Base-by-base conservation (phyloP, 2,113 vertebrate species). In the Paratilapia polleni region DNA sequence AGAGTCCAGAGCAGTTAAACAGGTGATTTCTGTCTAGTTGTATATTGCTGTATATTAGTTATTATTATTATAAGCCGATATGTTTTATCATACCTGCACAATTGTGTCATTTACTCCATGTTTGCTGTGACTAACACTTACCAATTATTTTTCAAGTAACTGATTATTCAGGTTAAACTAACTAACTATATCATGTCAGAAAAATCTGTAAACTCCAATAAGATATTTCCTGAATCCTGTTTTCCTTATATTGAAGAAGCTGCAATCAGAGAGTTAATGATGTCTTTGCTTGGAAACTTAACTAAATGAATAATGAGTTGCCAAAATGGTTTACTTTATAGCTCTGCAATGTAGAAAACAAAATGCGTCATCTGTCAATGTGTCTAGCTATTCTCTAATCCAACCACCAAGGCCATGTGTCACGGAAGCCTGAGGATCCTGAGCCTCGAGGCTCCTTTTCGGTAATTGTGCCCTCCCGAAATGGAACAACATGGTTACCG, bases 401-500 rank as follows among this genome's bases (percentile, higher is more conserved):
- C 11, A 20, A 63, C 84, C 41, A 49, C 75, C 22, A 26, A 75
- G 77, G 81, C 43, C 24, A 62, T 43, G 41, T 9, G 26, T 56
- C 52, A 60, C 14, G 11, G 57, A 26, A 56, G 61, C 26, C 54
- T 5, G 60, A 10, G 19, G 47, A 52, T 66, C 60, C 68, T 17
- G 7, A 68, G 77, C 77, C 34, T 20, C 41, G 74, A 81, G 38
- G 76, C 79, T n/a, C 47, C n/a, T 58, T 52, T 59, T 87, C 10
- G 4, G 49, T 63, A 88, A 81, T 52, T 61, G 77, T 83, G 83
- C 70, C 75, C 76, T 43, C 74, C 58, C 83, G 58, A 89, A 87
- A 77, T 61, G 75, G 20, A 80, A 79, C 58, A 56, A 80, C 34
- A 75, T 64, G 74, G 74, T 81, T 81, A 66, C 61, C 80, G 76